These are phyloP conservation scores for Rhyzopertha dominica DNA, from an alignment of 1,140 invertebrate genomes.

Conservation along the genomic window DNA sequence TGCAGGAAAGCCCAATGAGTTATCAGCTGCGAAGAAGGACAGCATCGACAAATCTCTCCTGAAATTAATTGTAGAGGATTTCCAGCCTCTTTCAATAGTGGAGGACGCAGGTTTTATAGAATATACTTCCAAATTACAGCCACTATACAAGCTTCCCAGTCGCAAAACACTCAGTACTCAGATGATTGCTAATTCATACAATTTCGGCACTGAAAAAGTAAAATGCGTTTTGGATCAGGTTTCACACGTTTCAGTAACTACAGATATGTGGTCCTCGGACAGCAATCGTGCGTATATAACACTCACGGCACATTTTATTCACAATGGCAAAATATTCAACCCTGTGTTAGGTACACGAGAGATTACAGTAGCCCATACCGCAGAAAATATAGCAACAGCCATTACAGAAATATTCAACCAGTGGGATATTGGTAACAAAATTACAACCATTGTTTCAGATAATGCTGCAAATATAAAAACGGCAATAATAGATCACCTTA, in stretches of 20 bases:
- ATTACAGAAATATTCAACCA: background rate
- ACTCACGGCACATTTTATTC: slow-evolving; percentile 7
- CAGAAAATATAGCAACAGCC: background rate
- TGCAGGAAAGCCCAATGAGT: too few relatives aligned
- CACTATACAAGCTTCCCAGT: background rate
- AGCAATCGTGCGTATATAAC: background rate
- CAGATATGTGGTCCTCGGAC: slow-evolving; percentile 1
- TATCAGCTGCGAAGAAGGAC: too few relatives aligned
- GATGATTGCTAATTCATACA: background rate
- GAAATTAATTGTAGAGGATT: slow-evolving; percentile 15
- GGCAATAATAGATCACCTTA: slow-evolving; percentile 7
- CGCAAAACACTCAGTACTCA: background rate
- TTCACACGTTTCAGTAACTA: background rate
- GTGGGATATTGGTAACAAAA: slow-evolving; percentile 6
- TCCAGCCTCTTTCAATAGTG: slow-evolving; percentile 11
- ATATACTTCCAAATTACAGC: background rate
- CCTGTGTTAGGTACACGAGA: slow-evolving; percentile 3
- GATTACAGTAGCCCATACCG: slow-evolving; percentile 5
- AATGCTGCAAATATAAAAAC: slow-evolving; percentile 7
- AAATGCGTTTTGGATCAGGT: background rate
- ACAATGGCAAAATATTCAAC: background rate
- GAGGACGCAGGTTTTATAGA: slow-evolving; percentile 9
- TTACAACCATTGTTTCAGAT: background rate
- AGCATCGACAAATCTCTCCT: too few relatives aligned
- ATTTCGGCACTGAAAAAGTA: background rate